Evolutionary conservation across 2,888 invertebrate species (phyloP).

Genomic region (Junonia oenone): DNA sequence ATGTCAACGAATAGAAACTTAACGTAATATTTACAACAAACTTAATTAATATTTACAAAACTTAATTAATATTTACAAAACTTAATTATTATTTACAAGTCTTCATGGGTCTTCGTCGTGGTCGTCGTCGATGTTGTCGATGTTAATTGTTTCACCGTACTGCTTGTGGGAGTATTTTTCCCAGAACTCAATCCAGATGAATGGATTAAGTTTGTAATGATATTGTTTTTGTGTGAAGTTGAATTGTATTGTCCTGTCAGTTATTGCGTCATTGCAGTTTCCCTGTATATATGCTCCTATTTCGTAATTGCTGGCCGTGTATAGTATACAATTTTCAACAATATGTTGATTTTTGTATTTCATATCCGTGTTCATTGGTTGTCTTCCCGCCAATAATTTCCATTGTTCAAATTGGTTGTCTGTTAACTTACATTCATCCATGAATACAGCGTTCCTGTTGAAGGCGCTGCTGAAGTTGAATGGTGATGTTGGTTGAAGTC

Average conservation of each 20-base stretch:
- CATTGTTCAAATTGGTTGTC: slow-evolving; percentile 43
- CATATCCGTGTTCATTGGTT: slow-evolving; percentile 32
- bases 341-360: slow-evolving; percentile 22
- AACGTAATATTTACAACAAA: neutral
- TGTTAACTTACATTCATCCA: slow-evolving; percentile 40
- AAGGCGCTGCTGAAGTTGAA: slow-evolving; percentile 35
- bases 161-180: neutral
- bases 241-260: neutral
- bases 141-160: neutral
- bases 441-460: slow-evolving; percentile 36
- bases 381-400: slow-evolving; percentile 35
- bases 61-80: neutral
- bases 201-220: neutral
- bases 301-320: slow-evolving; percentile 6
- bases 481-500: slow-evolving; percentile 26
- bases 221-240: neutral
- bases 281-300: neutral
- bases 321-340: slow-evolving; percentile 5
- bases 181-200: neutral
- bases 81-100: neutral
- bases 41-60: neutral
- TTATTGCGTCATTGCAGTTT: neutral
- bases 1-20: neutral
- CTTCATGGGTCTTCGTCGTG: neutral
- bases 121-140: neutral